Conservation (phyloP, 1,140 invertebrate genomes). For the Harlomillsia oculata region DNA sequence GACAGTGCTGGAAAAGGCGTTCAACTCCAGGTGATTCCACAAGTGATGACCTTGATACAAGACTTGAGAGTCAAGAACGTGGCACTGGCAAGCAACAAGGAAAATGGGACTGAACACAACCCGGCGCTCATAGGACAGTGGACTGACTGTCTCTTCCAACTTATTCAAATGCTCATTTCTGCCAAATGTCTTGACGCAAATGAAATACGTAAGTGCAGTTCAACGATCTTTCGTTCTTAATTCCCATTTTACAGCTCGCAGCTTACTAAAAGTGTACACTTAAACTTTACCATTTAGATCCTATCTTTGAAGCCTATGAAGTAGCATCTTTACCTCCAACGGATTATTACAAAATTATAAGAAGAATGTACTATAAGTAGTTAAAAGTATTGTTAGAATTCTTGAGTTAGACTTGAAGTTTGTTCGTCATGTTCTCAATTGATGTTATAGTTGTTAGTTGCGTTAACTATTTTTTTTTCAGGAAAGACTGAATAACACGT, state of each 20-base stretch:
- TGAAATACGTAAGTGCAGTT: conserved; percentile 30
- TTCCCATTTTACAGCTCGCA: background rate
- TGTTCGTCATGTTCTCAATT: no score
- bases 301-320: conserved; percentile 28
- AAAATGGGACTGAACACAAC: background rate
- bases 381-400: background rate
- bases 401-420: no score
- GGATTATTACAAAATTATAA: conserved; percentile 22
- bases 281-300: conserved; percentile 23
- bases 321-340: conserved; percentile 14
- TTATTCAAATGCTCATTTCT: conserved; percentile 30
- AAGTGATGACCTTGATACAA: conserved; percentile 27
- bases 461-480: no score
- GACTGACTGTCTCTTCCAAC: conserved; percentile 22
- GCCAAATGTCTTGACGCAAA: conserved; percentile 27
- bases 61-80: conserved; percentile 23
- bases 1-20: conserved; percentile 20
- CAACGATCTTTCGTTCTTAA: background rate
- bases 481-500: no score
- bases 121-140: background rate
- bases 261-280: background rate
- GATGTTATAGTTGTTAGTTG: no score
- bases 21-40: conserved; percentile 31
- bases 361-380: conserved; percentile 20
- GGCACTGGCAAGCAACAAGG: background rate